Evolutionary conservation across 2,113 vertebrate species (phyloP).

Genomic region (Taurulus bubalis): DNA sequence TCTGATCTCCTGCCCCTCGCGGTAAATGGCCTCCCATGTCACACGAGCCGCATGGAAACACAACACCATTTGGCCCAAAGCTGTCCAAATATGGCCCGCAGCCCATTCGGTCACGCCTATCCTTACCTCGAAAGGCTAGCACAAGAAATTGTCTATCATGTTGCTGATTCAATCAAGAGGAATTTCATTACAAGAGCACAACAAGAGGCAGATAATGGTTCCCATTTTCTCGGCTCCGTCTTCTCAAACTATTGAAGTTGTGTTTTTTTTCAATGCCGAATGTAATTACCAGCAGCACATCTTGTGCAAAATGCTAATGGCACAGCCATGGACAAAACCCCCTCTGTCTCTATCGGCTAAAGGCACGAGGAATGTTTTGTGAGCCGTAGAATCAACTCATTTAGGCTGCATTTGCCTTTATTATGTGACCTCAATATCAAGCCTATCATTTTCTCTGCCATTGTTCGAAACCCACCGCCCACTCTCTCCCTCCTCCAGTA

Average conservation of each 20-base stretch:
- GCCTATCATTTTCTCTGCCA: constrained; percentile 60
- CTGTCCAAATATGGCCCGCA: constrained; percentile 64
- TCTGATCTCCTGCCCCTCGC: constrained; percentile 33
- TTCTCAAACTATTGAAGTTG: constrained; percentile 49
- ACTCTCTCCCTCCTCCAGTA: constrained; percentile 57
- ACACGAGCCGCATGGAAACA: constrained; percentile 65
- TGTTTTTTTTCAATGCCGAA: constrained; percentile 35
- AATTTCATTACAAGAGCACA: constrained; percentile 52
- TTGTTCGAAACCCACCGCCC: constrained; percentile 49
- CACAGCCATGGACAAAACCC: constrained; percentile 41
- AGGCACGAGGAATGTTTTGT: constrained; percentile 18
- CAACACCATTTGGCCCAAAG: constrained; percentile 63
- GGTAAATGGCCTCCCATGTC: constrained; percentile 41
- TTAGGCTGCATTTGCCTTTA: constrained; percentile 62
- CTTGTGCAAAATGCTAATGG: constrained; percentile 47
- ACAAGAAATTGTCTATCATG: constrained; percentile 41
- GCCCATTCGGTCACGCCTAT: constrained; percentile 54
- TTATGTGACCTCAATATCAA: constrained; percentile 72
- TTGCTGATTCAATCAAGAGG: constrained; percentile 48
- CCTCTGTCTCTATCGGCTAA: constrained; percentile 26
- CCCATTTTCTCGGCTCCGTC: constrained; percentile 18
- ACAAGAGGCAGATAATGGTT: constrained; percentile 26
- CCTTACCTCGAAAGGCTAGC: constrained; percentile 8
- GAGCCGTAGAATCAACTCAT: constrained; percentile 65
- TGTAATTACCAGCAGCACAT: constrained; percentile 49